A percentile compares a stretch with the other conserved stretches of the same genome.
Conservation (phyloP, 2,113 vertebrate species). For the Daphoenositta chrysoptera region DNA sequence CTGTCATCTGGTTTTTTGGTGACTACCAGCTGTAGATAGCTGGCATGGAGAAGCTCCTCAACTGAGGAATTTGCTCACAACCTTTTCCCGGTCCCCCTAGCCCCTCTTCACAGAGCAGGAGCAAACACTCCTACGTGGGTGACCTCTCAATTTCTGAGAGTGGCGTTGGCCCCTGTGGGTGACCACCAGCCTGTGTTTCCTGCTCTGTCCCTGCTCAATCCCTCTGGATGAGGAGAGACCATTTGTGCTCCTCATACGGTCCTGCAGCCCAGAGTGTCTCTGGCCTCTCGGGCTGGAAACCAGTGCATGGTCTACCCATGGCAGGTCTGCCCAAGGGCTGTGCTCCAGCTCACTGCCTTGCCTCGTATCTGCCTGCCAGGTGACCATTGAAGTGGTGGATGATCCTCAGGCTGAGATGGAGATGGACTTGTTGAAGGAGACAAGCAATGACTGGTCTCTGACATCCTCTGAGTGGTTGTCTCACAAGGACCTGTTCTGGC, state of each 20-base stretch:
- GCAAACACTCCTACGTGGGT: neutral
- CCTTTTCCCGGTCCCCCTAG: neutral
- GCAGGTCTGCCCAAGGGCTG: neutral
- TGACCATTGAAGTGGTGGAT: conserved; percentile 87
- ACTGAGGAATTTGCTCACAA: neutral
- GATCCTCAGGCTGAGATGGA: conserved; percentile 86
- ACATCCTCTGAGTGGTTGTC: conserved; percentile 77
- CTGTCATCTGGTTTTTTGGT: neutral
- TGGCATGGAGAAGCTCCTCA: neutral
- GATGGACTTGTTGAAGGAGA: conserved; percentile 83
- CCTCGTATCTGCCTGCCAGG: conserved; percentile 64
- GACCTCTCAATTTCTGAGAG: neutral
- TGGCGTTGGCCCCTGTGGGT: neutral
- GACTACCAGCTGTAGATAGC: neutral
- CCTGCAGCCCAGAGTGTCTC: neutral
- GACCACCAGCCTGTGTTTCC: neutral
- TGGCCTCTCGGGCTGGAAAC: neutral
- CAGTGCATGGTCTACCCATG: neutral
- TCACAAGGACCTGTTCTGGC: conserved; percentile 87
- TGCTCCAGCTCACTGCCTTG: neutral
- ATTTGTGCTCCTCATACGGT: accelerated
- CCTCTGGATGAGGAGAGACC: neutral
- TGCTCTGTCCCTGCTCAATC: neutral
- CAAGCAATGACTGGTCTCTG: conserved; percentile 80
- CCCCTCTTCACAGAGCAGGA: neutral